A percentile compares a stretch with the other conserved stretches of the same genome.
These are phyloP conservation scores for Lethenteron camtschaticum DNA, from an alignment of 2,113 vertebrate genomes.

Conservation along the genomic window DNA sequence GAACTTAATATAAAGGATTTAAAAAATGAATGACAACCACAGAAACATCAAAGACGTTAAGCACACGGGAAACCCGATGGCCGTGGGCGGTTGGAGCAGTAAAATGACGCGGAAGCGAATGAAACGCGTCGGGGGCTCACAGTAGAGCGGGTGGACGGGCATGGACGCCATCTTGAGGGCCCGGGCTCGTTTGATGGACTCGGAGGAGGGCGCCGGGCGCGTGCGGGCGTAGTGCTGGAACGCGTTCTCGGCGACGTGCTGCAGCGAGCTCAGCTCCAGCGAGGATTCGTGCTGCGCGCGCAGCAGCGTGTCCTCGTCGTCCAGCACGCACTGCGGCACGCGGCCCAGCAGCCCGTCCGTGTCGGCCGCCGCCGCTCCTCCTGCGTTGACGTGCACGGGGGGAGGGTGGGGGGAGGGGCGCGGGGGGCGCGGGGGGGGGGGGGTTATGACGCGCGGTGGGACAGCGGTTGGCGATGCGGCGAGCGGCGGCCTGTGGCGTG, in stretches of 20 bases:
- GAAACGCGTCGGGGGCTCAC: constrained; percentile 23
- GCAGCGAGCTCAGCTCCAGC: constrained; percentile 41
- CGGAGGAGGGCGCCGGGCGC: constrained; percentile 39
- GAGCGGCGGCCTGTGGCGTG: too few relatives aligned
- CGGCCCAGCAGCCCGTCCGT: constrained; percentile 41
- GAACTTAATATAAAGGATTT: too few relatives aligned
- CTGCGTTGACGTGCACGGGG: too few relatives aligned
- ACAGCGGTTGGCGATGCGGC: too few relatives aligned
- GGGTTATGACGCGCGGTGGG: too few relatives aligned
- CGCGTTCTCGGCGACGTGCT: constrained; percentile 39
- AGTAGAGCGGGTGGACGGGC: constrained; percentile 57
- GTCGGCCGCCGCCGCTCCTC: constrained; percentile 6
- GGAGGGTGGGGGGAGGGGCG: too few relatives aligned
- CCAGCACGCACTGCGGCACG: constrained; percentile 62
- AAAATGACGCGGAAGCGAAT: too few relatives aligned
- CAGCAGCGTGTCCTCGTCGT: constrained; percentile 50
- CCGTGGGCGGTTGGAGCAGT: too few relatives aligned
- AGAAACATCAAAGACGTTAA: too few relatives aligned
- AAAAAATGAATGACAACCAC: too few relatives aligned
- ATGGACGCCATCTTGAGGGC: constrained; percentile 34
- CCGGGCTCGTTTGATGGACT: constrained; percentile 70
- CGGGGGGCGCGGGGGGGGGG: too few relatives aligned
- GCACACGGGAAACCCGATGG: too few relatives aligned
- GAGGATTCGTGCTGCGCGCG: constrained; percentile 30
- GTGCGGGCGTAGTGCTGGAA: constrained; percentile 77